phyloP scores from a whole-genome alignment of 2,888 invertebrate genomes.

The Epinotia nisella region DNA sequence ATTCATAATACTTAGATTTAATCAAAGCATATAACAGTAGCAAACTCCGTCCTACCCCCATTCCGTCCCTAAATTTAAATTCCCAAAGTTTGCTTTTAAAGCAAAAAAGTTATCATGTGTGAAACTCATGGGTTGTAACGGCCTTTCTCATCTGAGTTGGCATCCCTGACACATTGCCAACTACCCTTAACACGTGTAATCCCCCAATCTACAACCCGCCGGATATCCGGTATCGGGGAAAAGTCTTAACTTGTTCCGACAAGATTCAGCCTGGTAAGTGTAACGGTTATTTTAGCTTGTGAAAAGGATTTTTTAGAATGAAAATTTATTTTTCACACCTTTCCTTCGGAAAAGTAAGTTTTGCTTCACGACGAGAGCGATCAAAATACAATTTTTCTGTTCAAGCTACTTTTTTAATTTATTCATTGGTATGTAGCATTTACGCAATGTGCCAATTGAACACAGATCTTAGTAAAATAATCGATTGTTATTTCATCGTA shows the following conservation, averaged over 20 bases:
- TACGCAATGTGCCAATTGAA: no score
- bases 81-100: background rate
- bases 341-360: no score
- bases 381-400: no score
- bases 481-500: no score
- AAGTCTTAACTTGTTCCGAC: background rate
- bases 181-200: constrained; percentile 30
- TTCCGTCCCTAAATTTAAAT: constrained; percentile 23
- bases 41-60: constrained; percentile 3
- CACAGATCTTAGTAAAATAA: no score
- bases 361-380: no score
- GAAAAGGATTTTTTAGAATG: background rate
- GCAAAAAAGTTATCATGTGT: background rate
- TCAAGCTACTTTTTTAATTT: no score
- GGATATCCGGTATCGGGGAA: constrained; percentile 17
- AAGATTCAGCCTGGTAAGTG: background rate
- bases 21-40: constrained; percentile 3
- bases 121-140: background rate
- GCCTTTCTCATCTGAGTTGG: background rate
- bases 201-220: constrained; percentile 23
- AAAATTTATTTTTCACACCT: no score
- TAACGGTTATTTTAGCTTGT: background rate
- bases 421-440: no score
- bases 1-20: constrained; percentile 10
- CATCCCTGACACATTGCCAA: constrained; percentile 13